Conservation (phyloP, 2,888 invertebrate genomes). For the Drosophila subsilvestris region DNA sequence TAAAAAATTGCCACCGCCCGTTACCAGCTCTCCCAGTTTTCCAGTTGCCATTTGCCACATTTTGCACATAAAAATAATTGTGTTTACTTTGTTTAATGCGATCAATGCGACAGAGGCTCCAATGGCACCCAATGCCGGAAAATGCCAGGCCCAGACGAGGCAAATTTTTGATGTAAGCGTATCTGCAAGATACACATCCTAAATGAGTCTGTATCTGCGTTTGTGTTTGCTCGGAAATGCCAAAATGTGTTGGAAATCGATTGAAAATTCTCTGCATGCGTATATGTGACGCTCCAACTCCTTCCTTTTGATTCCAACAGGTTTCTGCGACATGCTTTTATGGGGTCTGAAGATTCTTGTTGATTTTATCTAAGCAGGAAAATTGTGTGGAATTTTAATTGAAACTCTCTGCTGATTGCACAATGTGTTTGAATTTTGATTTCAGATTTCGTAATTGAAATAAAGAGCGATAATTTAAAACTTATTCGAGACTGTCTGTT, state of each 20-base stretch:
- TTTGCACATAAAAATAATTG: slow-evolving; percentile 70
- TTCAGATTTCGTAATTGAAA: not conserved
- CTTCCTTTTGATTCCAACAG: slow-evolving; percentile 23
- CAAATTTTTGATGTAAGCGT: slow-evolving; percentile 39
- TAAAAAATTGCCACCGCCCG: slow-evolving; percentile 39
- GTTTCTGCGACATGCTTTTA: slow-evolving; percentile 24
- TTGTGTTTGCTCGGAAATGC: slow-evolving; percentile 17
- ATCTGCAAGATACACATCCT: slow-evolving; percentile 40
- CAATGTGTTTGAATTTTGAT: slow-evolving; percentile 23
- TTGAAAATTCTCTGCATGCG: slow-evolving; percentile 35
- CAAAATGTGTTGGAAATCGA: slow-evolving; percentile 53
- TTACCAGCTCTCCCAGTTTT: not conserved
- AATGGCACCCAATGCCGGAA: not conserved
- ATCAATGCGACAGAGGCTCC: slow-evolving; percentile 54
- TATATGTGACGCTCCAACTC: slow-evolving; percentile 6
- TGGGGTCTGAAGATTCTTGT: slow-evolving; percentile 4
- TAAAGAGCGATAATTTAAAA: not conserved
- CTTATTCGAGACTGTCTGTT: no score
- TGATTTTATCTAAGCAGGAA: slow-evolving; percentile 31
- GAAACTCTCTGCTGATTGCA: slow-evolving; percentile 24
- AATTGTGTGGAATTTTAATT: slow-evolving; percentile 27
- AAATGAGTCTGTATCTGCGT: slow-evolving; percentile 13
- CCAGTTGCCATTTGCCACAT: slow-evolving; percentile 44
- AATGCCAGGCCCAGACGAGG: not conserved
- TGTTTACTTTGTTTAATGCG: slow-evolving; percentile 75